Base-by-base conservation (phyloP, 2,113 vertebrate species). In the Malurus melanocephalus region DNA sequence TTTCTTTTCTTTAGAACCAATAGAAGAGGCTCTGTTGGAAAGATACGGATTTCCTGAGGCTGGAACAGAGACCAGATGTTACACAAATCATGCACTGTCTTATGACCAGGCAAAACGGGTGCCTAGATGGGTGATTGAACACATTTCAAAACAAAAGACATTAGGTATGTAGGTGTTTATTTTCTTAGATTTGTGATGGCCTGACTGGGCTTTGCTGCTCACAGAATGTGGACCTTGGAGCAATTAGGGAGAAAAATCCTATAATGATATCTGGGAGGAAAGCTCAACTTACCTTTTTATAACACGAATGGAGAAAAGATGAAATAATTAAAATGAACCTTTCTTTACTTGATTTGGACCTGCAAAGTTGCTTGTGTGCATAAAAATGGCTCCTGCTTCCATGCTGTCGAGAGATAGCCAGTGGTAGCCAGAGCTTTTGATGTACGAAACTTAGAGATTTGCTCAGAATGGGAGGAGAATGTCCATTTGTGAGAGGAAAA, bases 111-210 rank as follows among this genome's bases (percentile, higher is more conserved):
- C 96, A 23, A 98, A 97, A 76, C 96, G 97, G 6, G 97, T 97
- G 17, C 98, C 98, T 6, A 91, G 94, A 92, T 99, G 98, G 98
- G 98, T 99, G 46, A 97, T 98, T 16, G 98, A 99, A 65, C 98
- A 99, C 73, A 94, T 99, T 80, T 98, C 98, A 20, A 95, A 96
- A 74, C 94, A 92, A 42, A 98, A 98, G 92, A 96, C 96, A 4
- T 72, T 91, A n/a, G 98, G 98, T 98, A 96, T 9, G 92, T 77
- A 16, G 55, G 4, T 42, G 6, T 89, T 69, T 38, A 42, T 61
- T 68, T 57, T 15, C 28, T 67, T 80, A 13, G 1, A 9, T 66
- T 59, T 72, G 51, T 67, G 57, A 10, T 4, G 16, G 17, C 18
- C 20, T 38, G 43, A 60, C 20, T 68, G 30, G 11, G 11, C 38